Base-by-base conservation (phyloP, 2,113 vertebrate genomes). In the Scophthalmus maximus region DNA sequence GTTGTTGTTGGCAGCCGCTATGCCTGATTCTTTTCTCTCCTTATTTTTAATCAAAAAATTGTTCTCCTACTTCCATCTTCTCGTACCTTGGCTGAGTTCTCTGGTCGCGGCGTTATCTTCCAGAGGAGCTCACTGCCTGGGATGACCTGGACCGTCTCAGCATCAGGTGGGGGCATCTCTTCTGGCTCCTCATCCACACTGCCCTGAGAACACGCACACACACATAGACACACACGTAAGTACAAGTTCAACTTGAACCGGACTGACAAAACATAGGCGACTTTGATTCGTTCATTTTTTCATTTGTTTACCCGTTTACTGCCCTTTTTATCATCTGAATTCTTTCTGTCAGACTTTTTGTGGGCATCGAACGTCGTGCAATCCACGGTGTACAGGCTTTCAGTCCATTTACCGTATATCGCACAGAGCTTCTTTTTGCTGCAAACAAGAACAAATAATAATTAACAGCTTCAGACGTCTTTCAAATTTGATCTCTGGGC, bases 371-470 rank as follows among this genome's bases (percentile, higher is more conserved):
- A 98, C 0, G 91, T 83, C 25, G 92, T 90, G 0, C 94, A 88
- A 81, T 98, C 96, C 11, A 96, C 93, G 1, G 94, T 94, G 88
- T 97, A 99, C 22, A 99, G 88, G 75, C 96, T 98, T 78, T 99
- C 98, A 0, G 98, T 99, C 98, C 98, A 99, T 82, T 98, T 99
- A 60, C 98, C 98, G 15, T 99, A 99, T 22, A 99, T 94, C 0
- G 96, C 95, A 80, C 95, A 96, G 3, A 98, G 90, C 76, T 96
- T 99, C 93, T 95, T 98, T 90, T 99, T 99, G 91, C 98, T 99
- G 93, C n/a, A 70, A 73, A 73, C 18, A 67, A 40, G 17, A 44
- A 49, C 1, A 56, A 20, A 44, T 11, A 26, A 44, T 51, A 46
- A 59, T 15, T 40, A 17, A 38, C 22, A 22, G 23, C 47, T 64